These are phyloP conservation scores for Musca vetustissima DNA, from an alignment of 1,140 invertebrate species.

Conservation along the genomic window DNA sequence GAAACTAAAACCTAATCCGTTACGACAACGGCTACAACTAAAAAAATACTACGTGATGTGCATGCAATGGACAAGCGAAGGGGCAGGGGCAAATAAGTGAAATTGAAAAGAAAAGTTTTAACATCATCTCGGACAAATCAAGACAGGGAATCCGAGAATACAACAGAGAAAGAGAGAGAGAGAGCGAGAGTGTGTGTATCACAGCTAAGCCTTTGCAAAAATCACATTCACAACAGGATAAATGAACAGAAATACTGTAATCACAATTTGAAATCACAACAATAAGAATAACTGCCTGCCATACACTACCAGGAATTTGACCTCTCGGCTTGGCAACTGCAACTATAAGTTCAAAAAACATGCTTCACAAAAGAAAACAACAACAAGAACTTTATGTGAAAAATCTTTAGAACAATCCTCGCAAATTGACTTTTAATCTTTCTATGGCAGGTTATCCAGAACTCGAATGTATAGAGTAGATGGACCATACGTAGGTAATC, in stretches of 20 bases:
- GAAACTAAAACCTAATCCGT: conserved; percentile 1
- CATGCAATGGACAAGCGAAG: background rate
- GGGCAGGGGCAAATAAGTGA: background rate
- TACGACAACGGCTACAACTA: conserved; percentile 2
- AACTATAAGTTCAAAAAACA: no score
- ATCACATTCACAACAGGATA: conserved; percentile 15
- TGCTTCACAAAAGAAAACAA: no score
- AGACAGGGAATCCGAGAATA: background rate
- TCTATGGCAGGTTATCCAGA: no score
- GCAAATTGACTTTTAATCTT: no score
- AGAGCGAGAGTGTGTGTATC: background rate
- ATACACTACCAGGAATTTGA: no score
- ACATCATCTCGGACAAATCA: background rate
- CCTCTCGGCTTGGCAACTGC: no score
- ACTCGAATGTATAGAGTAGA: no score
- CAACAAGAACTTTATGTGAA: no score
- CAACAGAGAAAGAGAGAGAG: background rate
- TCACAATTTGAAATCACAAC: conserved; percentile 10
- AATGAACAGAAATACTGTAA: conserved; percentile 30
- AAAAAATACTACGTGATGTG: conserved; percentile 3
- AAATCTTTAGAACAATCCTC: no score
- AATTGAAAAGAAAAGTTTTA: conserved; percentile 9
- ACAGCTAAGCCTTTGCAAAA: background rate
- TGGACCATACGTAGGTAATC: no score
- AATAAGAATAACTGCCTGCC: no score